A percentile compares a stretch with the other conserved stretches of the same genome.
Conservation (phyloP, 2,888 invertebrate genomes). For the Diadegma fenestrale region DNA sequence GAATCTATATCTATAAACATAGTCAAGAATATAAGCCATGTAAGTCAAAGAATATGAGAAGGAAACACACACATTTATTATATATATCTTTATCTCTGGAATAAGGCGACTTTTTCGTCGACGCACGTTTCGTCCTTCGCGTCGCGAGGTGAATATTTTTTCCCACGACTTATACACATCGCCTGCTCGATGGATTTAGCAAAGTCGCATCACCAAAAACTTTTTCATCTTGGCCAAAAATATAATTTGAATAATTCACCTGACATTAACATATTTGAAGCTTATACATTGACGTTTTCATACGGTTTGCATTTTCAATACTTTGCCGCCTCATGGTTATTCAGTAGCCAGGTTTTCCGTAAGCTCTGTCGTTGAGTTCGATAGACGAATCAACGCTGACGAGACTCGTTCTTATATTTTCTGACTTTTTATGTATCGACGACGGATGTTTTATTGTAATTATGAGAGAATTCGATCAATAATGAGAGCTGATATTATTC, state of each 20-base stretch:
- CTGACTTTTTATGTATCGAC: not conserved
- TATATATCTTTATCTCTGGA: conserved; percentile 17
- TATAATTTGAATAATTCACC: conserved; percentile 40
- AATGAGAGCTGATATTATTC: not conserved
- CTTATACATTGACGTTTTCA: not conserved
- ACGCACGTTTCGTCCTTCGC: conserved; percentile 28
- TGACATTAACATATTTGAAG: conserved; percentile 12
- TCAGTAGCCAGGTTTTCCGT: not conserved
- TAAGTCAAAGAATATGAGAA: conserved; percentile 6
- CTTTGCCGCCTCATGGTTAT: not conserved
- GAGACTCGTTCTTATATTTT: not conserved
- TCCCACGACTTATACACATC: conserved; percentile 6
- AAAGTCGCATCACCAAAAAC: conserved; percentile 8
- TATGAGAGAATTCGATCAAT: not conserved
- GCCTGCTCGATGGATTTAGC: not conserved
- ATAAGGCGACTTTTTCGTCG: conserved; percentile 40
- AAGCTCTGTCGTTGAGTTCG: not conserved
- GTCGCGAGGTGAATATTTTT: conserved; percentile 36
- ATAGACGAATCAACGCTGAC: not conserved
- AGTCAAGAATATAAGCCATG: conserved; percentile 5
- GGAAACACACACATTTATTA: conserved; percentile 20
- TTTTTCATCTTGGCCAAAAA: conserved; percentile 1
- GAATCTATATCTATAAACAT: conserved; percentile 15
- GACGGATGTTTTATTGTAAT: not conserved
- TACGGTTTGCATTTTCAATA: not conserved